A percentile compares a stretch with the other conserved stretches of the same genome.
phyloP scores from a whole-genome alignment of 2,888 invertebrate species.

The Drosophila bunnanda region DNA sequence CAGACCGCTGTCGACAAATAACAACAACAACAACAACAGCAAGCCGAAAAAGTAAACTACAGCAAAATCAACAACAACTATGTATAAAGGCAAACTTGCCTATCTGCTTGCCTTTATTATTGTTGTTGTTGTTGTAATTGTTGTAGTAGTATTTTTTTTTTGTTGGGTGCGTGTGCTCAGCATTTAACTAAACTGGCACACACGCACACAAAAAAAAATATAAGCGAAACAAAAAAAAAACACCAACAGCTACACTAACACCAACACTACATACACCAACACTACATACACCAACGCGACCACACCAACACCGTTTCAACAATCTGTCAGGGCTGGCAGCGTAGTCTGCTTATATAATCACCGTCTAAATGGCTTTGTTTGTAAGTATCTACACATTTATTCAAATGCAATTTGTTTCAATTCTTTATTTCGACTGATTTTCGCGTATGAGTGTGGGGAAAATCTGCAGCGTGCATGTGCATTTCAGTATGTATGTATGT shows the following conservation, averaged over 20 bases:
- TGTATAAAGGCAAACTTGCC: constrained; percentile 70
- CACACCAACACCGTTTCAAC: constrained; percentile 25
- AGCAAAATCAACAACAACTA: constrained; percentile 41
- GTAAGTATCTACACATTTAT: constrained; percentile 61
- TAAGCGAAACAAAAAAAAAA: constrained; percentile 17
- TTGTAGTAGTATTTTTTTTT: constrained; percentile 22
- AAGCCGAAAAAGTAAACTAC: constrained; percentile 54
- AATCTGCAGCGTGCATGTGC: constrained; percentile 20
- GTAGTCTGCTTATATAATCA: constrained; percentile 70
- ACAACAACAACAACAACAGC: constrained; percentile 49
- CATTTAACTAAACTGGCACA: constrained; percentile 76
- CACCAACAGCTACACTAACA: constrained; percentile 28
- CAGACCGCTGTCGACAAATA: constrained; percentile 40
- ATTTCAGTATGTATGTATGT: background rate
- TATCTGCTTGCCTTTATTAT: constrained; percentile 59
- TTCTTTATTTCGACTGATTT: constrained; percentile 55
- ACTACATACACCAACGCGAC: constrained; percentile 35
- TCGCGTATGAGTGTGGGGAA: constrained; percentile 8
- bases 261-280: constrained; percentile 35
- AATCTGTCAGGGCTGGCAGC: constrained; percentile 34
- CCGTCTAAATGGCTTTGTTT: constrained; percentile 74
- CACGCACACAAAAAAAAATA: constrained; percentile 58
- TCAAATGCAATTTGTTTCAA: constrained; percentile 69
- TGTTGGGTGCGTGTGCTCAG: constrained; percentile 71
- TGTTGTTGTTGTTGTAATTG: constrained; percentile 19